phyloP scores from a whole-genome alignment of 2,113 vertebrate genomes.

The Leptodactylus fuscus region DNA sequence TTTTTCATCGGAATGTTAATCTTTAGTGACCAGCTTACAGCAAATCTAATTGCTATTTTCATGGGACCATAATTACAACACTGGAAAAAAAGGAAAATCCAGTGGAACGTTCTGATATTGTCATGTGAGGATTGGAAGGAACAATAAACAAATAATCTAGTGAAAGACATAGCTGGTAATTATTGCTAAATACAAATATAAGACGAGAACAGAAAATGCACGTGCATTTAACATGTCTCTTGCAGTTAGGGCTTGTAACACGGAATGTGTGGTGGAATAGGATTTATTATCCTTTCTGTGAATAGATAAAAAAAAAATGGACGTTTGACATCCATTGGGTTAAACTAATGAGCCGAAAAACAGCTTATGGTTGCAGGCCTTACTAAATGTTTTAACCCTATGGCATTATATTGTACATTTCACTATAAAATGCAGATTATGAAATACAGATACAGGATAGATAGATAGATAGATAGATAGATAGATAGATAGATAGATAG shows the following conservation, averaged over 20 bases:
- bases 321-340: not conserved
- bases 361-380: not conserved
- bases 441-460: too few relatives aligned
- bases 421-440: not conserved
- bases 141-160: not conserved
- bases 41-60: constrained; percentile 54
- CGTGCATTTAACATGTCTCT: too few relatives aligned
- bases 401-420: too few relatives aligned
- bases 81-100: not conserved
- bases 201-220: too few relatives aligned
- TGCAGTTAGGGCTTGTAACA: too few relatives aligned
- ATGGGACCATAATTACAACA: constrained; percentile 39
- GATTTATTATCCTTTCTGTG: too few relatives aligned
- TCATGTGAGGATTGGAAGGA: not conserved
- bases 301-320: too few relatives aligned
- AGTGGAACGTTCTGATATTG: not conserved
- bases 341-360: not conserved
- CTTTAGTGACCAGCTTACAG: constrained; percentile 40
- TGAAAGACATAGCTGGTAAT: not conserved
- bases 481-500: too few relatives aligned
- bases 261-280: too few relatives aligned
- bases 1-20: constrained; percentile 52
- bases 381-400: not conserved
- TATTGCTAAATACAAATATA: not conserved
- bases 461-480: too few relatives aligned